Conservation (phyloP, 92 coral and sea anemone genomes). For the Phenganax stokvisi region DNA sequence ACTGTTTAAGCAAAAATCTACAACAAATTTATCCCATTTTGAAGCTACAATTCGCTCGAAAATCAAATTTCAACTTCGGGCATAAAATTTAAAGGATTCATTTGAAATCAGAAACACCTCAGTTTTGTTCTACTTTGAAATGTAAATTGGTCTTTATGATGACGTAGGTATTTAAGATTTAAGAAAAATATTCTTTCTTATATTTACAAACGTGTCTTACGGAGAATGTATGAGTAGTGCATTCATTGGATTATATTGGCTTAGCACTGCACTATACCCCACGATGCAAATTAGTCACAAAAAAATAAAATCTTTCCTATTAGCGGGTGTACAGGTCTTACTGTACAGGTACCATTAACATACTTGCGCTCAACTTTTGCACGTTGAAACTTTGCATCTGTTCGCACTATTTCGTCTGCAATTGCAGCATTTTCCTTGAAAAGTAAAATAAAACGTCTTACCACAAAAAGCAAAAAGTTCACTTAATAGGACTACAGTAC, state of each 20-base stretch:
- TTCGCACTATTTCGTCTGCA: slow-evolving; percentile 66
- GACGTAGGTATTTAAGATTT: too few species aligned
- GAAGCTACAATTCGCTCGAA: neutral
- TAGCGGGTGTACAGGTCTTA: too few species aligned
- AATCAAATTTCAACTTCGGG: too few species aligned
- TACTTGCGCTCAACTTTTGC: slow-evolving; percentile 89
- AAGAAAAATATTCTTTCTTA: too few species aligned
- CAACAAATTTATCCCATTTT: neutral
- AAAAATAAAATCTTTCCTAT: too few species aligned
- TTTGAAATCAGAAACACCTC: neutral
- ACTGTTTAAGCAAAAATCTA: slow-evolving; percentile 81
- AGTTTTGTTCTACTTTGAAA: too few species aligned
- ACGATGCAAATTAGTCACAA: too few species aligned
- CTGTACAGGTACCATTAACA: neutral
- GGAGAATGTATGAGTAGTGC: too few species aligned
- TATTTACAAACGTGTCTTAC: too few species aligned
- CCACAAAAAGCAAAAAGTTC: neutral
- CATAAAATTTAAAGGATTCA: neutral
- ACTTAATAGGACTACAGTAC: neutral
- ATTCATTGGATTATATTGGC: too few species aligned
- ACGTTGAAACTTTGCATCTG: slow-evolving; percentile 79
- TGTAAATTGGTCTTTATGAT: too few species aligned
- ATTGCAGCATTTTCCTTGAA: slow-evolving; percentile 87
- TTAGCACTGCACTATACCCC: too few species aligned
- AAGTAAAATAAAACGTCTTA: neutral